Evolutionary conservation across 2,797 vertebrate genomes (phyloP), one percentile per base, ranked within the genome.

Genomic region (Toxotes lorentzi): DNA sequence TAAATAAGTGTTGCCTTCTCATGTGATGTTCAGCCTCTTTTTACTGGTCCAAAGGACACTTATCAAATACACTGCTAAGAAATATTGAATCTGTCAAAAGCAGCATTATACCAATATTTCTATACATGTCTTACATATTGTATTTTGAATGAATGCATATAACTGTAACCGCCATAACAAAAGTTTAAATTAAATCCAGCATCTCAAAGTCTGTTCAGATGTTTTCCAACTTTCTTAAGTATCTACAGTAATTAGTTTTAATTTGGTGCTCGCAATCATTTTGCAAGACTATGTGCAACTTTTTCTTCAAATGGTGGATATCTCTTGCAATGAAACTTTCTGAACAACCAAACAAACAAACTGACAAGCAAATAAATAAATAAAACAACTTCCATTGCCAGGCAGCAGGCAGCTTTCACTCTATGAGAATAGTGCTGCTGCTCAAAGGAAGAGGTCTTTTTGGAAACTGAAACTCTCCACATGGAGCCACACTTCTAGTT

Each of bases 371-470:
- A 73, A 68, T 51, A 59, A 73, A 83, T 77, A 83, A 83, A 78
- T 59, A 47, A 71, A 75, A 17, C 14, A 34, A 32, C 81, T 50
- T 82, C 60, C 53, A 73, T 60, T 64, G 73, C 50, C 73, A 74
- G 74, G 32, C 76, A 70, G 66, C 63, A 69, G 68, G 48, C 76
- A 70, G 81, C 66, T 30, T 58, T 65, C 27, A 5, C 24, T 83
- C 45, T 63, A 43, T 70, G 65, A 82, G 54, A 75, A 78, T 19
- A 48, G 72, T 17, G 24, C 64, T 23, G 41, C 70, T 50, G 65
- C 60, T 79, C 53, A 82, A 82, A 84, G 73, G 65, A 75, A 5
- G 8, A 79, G 27, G 56, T 59, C 74, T 76, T 82, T 82, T 66
- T 79, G 61, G 50, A 68, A 78, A 56, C 19, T 59, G 63, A 35